Evolutionary conservation across 2,113 vertebrate genomes (phyloP).

Genomic region (Heptranchias perlo): DNA sequence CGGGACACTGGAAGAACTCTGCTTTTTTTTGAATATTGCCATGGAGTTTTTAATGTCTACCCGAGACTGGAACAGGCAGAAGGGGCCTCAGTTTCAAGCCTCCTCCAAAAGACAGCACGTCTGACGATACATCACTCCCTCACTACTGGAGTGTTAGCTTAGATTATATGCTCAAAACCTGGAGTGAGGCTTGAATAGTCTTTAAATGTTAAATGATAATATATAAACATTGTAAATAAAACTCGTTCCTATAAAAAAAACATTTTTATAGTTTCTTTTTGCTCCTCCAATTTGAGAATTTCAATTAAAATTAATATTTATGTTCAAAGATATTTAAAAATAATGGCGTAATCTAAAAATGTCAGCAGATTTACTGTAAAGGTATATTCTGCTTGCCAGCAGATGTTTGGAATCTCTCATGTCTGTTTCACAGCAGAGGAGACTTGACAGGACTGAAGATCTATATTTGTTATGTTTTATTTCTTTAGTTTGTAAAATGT

Average conservation of each 20-base stretch:
- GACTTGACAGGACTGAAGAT: neutral
- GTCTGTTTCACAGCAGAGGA: neutral
- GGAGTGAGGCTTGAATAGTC: neutral
- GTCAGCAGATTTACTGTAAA: neutral
- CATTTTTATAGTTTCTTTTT: neutral
- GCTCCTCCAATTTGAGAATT: neutral
- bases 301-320: neutral
- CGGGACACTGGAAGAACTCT: too few relatives aligned
- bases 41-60: too few relatives aligned
- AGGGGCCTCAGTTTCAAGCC: neutral
- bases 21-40: neutral
- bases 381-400: neutral
- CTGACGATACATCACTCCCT: neutral
- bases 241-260: neutral
- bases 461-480: neutral
- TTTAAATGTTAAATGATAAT: neutral
- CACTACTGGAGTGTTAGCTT: neutral
- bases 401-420: neutral
- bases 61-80: neutral
- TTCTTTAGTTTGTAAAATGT: neutral
- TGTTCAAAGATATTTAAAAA: slow-evolving; percentile 10
- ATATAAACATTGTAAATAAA: neutral
- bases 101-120: neutral
- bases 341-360: neutral
- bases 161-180: neutral